Percentiles rank a stretch among this genome's conserved stretches.
Evolutionary conservation across 2,888 invertebrate species (phyloP).

Genomic region (Slavum lentiscoides): DNA sequence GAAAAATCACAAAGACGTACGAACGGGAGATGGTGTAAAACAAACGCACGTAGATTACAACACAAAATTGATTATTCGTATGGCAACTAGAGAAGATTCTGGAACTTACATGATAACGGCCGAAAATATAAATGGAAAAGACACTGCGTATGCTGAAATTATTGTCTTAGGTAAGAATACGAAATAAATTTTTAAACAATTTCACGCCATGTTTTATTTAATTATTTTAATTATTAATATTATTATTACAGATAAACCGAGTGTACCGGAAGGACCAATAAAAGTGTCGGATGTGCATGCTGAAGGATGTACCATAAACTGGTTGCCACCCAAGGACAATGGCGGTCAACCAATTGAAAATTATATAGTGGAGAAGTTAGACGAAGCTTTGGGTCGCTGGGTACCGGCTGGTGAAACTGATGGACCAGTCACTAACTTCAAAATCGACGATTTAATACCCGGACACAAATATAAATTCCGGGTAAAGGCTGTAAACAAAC

Average conservation of each 20-base stretch:
- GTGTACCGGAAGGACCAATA: conserved; percentile 88
- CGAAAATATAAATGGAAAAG: conserved; percentile 91
- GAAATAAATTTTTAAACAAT: too few relatives aligned
- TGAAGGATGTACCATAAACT: conserved; percentile 84
- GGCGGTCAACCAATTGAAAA: conserved; percentile 92
- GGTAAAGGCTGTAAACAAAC: conserved; percentile 93
- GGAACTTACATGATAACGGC: conserved; percentile 90
- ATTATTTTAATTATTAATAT: too few relatives aligned
- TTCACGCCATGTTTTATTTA: too few relatives aligned
- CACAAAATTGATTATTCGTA: conserved; percentile 78
- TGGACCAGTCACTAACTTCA: conserved; percentile 75
- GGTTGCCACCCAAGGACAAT: conserved; percentile 93
- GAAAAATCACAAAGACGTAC: conserved; percentile 77
- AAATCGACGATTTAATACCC: conserved; percentile 83
- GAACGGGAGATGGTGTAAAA: conserved; percentile 74
- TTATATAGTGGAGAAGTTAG: conserved; percentile 94
- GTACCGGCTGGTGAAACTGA: conserved; percentile 89
- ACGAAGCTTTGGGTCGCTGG: conserved; percentile 85
- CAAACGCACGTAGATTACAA: conserved; percentile 82
- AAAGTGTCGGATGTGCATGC: conserved; percentile 88
- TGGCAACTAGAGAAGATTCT: conserved; percentile 82
- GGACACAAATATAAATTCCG: conserved; percentile 98
- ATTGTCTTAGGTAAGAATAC: conserved; percentile 67
- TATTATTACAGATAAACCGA: conserved; percentile 71
- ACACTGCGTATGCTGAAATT: conserved; percentile 90